Percentiles rank a stretch among this genome's conserved stretches.
Evolutionary conservation across 2,113 vertebrate genomes (phyloP).

Genomic region (Ameiurus melas): DNA sequence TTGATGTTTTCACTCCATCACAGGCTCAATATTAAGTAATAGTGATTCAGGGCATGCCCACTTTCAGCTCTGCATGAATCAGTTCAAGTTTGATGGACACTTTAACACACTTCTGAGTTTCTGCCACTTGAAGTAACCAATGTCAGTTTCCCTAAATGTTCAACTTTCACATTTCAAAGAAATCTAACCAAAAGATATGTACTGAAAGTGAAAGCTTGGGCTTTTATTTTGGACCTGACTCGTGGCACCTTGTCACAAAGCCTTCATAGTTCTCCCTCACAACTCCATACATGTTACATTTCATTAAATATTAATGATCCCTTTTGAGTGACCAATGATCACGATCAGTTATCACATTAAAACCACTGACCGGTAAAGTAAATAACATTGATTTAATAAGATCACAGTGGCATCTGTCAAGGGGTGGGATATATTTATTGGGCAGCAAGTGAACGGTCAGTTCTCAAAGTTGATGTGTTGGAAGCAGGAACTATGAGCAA

Average conservation of each 20-base stretch:
- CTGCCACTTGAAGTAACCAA: background rate
- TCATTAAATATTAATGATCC: background rate
- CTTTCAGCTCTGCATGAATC: constrained; percentile 5
- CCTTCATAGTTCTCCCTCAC: background rate
- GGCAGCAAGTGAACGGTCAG: too few relatives aligned
- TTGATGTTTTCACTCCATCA: background rate
- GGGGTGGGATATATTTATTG: too few relatives aligned
- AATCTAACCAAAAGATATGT: background rate
- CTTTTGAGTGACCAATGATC: background rate
- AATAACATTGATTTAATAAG: too few relatives aligned
- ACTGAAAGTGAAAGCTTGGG: background rate
- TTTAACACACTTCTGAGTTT: background rate
- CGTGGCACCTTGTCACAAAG: background rate
- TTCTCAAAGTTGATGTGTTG: too few relatives aligned
- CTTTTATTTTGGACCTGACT: background rate
- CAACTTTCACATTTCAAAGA: background rate
- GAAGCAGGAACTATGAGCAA: too few relatives aligned
- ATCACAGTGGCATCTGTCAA: too few relatives aligned
- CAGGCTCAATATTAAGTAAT: constrained; percentile 18
- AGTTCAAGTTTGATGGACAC: background rate
- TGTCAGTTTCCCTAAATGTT: background rate
- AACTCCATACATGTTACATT: background rate
- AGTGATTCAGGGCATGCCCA: constrained; percentile 15
- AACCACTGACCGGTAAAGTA: too few relatives aligned
- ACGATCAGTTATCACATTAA: too few relatives aligned